phyloP scores from a whole-genome alignment of 1,140 invertebrate species.

The Psix sp. region DNA sequence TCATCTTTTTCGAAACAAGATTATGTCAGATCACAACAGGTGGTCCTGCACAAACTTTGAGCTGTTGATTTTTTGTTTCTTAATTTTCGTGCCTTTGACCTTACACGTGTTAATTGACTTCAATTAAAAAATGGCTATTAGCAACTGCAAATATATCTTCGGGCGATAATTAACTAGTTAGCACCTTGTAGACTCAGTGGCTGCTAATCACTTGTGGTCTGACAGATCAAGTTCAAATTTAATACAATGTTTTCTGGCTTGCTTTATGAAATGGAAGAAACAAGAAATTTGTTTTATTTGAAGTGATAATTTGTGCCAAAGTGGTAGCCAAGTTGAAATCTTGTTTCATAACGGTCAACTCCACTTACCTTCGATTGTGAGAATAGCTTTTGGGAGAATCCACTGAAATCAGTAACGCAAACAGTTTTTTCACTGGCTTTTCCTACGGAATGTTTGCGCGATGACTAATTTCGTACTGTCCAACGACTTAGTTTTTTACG shows the following conservation, averaged over 20 bases:
- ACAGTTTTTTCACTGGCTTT: conserved; percentile 36
- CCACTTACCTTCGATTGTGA: conserved; percentile 12
- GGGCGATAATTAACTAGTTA: conserved; percentile 46
- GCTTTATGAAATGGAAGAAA: too few species aligned
- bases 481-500: conserved; percentile 7
- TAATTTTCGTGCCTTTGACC: conserved; percentile 11
- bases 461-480: conserved; percentile 26
- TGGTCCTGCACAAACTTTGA: neutral
- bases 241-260: neutral
- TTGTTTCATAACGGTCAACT: conserved; percentile 29
- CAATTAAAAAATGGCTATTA: conserved; percentile 2
- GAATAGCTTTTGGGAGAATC: conserved; percentile 15
- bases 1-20: too few species aligned
- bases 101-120: too few species aligned
- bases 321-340: conserved; percentile 34
- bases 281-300: too few species aligned
- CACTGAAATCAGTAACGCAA: conserved; percentile 33
- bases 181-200: conserved; percentile 24
- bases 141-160: conserved; percentile 20
- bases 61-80: neutral
- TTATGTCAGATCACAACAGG: too few species aligned
- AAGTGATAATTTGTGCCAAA: too few species aligned
- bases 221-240: conserved; percentile 24
- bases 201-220: conserved; percentile 19
- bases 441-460: conserved; percentile 27